Evolutionary conservation across 2,113 vertebrate genomes (phyloP).

Genomic region (Arvicanthis niloticus): DNA sequence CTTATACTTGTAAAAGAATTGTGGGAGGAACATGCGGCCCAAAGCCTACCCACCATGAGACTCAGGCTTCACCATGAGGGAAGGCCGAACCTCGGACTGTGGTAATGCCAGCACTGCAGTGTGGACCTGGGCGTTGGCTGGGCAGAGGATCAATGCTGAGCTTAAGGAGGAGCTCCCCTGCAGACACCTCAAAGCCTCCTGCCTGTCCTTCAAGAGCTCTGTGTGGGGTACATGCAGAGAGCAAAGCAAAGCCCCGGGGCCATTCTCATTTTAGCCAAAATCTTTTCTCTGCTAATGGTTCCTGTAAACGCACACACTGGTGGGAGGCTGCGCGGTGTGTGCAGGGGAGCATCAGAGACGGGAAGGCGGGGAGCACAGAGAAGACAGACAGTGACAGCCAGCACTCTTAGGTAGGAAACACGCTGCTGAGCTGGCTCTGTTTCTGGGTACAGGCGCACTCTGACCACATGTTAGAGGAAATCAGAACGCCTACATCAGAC

Average conservation of each 20-base stretch:
- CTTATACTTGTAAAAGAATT: background rate
- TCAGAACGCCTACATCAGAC: background rate
- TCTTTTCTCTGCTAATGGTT: background rate
- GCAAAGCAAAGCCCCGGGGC: background rate
- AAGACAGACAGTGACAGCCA: background rate
- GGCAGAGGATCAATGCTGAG: background rate
- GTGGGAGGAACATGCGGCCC: background rate
- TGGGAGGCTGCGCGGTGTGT: background rate
- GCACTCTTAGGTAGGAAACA: background rate
- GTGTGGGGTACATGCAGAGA: background rate
- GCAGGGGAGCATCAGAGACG: background rate
- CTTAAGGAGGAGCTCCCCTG: slow-evolving; percentile 25
- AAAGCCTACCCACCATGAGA: background rate
- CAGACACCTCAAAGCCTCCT: background rate
- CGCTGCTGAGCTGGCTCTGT: background rate
- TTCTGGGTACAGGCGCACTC: background rate
- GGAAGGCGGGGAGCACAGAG: background rate
- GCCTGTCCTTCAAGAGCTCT: background rate
- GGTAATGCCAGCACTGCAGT: background rate
- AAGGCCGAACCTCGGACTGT: background rate
- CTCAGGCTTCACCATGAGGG: background rate
- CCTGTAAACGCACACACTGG: background rate
- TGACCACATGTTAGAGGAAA: slow-evolving; percentile 22
- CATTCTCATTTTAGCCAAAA: background rate
- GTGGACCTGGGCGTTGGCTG: background rate